Percentiles rank a stretch among this genome's conserved stretches.
phyloP scores from a whole-genome alignment of 1,140 invertebrate species.

The Acromyrmex charruanus region DNA sequence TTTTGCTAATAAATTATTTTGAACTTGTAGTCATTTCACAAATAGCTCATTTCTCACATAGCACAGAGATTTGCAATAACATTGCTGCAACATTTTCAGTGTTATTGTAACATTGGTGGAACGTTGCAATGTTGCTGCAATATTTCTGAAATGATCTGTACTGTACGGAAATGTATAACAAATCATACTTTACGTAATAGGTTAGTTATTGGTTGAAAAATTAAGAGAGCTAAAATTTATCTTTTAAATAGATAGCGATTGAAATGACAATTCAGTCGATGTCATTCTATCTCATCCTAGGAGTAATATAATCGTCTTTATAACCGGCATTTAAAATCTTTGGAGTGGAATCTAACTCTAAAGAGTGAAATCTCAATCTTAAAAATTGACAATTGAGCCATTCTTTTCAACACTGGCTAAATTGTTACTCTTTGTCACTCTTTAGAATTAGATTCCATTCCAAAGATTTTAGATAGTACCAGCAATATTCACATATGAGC shows the following conservation, averaged over 20 bases:
- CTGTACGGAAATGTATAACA: background rate
- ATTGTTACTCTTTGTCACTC: no score
- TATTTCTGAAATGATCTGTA: no score
- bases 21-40: background rate
- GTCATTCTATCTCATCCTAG: background rate
- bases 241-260: background rate
- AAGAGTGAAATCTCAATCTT: no score
- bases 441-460: no score
- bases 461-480: no score
- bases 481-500: slow-evolving; percentile 25
- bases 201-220: background rate
- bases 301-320: slow-evolving; percentile 1
- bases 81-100: no score
- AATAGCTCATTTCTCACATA: background rate
- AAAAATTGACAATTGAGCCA: no score
- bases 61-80: no score
- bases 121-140: no score
- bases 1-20: background rate
- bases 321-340: background rate
- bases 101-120: no score
- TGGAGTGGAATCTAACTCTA: no score
- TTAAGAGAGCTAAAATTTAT: background rate
- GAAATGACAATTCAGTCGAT: background rate
- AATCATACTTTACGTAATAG: background rate
- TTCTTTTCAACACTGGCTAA: no score